These are phyloP conservation scores for Tapirus indicus DNA, from an alignment of 2,797 vertebrate species.

Conservation along the genomic window DNA sequence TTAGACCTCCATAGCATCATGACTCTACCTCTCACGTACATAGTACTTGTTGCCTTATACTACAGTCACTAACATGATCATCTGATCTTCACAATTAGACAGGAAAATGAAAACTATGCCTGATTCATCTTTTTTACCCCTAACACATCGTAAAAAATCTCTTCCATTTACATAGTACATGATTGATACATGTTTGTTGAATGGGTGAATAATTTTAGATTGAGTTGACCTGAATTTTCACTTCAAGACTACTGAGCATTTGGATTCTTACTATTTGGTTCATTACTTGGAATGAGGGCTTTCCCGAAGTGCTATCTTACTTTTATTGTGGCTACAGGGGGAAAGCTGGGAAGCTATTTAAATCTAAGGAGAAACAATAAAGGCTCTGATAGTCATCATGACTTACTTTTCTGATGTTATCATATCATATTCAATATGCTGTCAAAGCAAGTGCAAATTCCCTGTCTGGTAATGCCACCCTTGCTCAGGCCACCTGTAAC, in stretches of 20 bases:
- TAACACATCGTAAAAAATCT: background rate
- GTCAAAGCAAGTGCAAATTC: background rate
- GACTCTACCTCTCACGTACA: background rate
- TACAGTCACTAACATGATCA: background rate
- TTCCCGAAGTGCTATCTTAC: background rate
- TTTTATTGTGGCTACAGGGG: background rate
- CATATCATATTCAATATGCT: background rate
- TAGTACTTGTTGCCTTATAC: background rate
- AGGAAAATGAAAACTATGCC: background rate
- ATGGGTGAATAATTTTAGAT: background rate
- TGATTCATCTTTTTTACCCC: background rate
- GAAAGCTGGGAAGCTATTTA: background rate
- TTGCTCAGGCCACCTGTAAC: background rate
- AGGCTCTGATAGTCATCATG: background rate
- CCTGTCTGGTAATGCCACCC: background rate
- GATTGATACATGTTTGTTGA: background rate
- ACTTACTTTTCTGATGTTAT: background rate
- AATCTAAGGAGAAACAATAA: slow-evolving; percentile 45
- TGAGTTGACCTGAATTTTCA: background rate
- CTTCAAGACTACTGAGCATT: background rate
- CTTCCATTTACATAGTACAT: background rate
- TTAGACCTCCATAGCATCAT: background rate
- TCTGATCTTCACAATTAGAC: background rate
- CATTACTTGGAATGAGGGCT: background rate
- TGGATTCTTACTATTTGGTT: background rate